A percentile compares a stretch with the other conserved stretches of the same genome.
phyloP scores from a whole-genome alignment of 2,888 invertebrate species.

The Zhuqinia jingwanae region DNA sequence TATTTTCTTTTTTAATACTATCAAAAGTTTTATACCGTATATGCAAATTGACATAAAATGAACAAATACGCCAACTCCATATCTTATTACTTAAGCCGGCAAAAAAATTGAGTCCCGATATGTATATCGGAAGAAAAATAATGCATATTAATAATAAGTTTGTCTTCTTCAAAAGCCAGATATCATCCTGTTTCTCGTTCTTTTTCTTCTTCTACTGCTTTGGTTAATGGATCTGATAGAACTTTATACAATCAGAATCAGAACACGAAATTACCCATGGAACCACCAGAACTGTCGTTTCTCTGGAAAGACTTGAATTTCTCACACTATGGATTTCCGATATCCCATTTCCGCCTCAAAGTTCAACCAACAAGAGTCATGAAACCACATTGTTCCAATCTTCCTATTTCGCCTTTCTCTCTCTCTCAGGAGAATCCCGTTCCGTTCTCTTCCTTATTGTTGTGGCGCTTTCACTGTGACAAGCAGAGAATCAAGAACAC shows the following conservation, averaged over 20 bases:
- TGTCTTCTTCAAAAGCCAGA: too few relatives aligned
- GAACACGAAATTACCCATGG: slow-evolving; percentile 30
- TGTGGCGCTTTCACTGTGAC: background rate
- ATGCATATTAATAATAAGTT: too few relatives aligned
- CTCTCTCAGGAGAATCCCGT: slow-evolving; percentile 31
- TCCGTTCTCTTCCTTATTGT: slow-evolving; percentile 33
- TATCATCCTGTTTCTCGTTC: too few relatives aligned
- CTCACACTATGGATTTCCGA: slow-evolving; percentile 69
- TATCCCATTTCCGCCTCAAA: slow-evolving; percentile 62
- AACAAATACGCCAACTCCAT: too few relatives aligned
- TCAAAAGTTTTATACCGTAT: too few relatives aligned
- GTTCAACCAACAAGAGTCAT: slow-evolving; percentile 66
- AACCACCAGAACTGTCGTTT: background rate
- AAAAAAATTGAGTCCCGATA: too few relatives aligned
- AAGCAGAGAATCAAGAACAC: slow-evolving; percentile 3
- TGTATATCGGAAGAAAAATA: too few relatives aligned
- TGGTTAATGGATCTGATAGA: slow-evolving; percentile 2
- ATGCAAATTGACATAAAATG: too few relatives aligned
- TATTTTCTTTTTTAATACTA: too few relatives aligned
- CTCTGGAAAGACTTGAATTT: slow-evolving; percentile 49
- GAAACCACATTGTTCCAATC: slow-evolving; percentile 70
- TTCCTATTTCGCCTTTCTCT: slow-evolving; percentile 51
- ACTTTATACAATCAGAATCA: background rate
- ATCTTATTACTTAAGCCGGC: too few relatives aligned
- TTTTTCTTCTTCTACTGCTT: too few relatives aligned